These are phyloP conservation scores for Cygnus olor DNA, from an alignment of 2,797 vertebrate genomes.

Conservation along the genomic window DNA sequence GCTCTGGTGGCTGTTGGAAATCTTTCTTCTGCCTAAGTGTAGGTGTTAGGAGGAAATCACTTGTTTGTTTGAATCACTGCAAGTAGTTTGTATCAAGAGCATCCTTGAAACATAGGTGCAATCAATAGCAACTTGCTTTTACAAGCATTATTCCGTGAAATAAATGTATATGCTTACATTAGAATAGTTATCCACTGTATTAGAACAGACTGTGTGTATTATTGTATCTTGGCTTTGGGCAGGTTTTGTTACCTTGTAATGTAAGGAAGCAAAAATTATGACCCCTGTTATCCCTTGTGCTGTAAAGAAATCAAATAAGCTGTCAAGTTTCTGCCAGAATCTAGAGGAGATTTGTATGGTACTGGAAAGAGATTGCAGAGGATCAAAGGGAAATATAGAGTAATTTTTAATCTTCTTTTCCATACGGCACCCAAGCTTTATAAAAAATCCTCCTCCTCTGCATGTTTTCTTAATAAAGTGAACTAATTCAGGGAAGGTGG, in stretches of 20 bases:
- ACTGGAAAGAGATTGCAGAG: not conserved
- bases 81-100: not conserved
- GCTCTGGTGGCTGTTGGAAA: not conserved
- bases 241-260: not conserved
- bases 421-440: not conserved
- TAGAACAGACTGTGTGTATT: not conserved
- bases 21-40: not conserved
- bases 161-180: not conserved
- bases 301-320: not conserved
- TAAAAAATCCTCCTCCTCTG: not conserved
- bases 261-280: not conserved
- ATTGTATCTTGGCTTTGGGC: not conserved
- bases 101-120: not conserved
- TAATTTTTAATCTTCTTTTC: conserved; percentile 29
- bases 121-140: not conserved
- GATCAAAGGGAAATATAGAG: not conserved
- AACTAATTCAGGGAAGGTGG: not conserved
- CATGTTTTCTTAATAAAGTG: not conserved
- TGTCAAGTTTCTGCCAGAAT: not conserved
- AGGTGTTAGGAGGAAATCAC: not conserved
- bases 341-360: not conserved
- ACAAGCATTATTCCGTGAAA: not conserved
- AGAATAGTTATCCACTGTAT: not conserved
- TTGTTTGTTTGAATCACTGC: not conserved
- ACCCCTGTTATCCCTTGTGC: not conserved